A percentile compares a stretch with the other conserved stretches of the same genome.
Conservation (phyloP, 2,888 invertebrate species). For the Pristionchus arcanus region DNA sequence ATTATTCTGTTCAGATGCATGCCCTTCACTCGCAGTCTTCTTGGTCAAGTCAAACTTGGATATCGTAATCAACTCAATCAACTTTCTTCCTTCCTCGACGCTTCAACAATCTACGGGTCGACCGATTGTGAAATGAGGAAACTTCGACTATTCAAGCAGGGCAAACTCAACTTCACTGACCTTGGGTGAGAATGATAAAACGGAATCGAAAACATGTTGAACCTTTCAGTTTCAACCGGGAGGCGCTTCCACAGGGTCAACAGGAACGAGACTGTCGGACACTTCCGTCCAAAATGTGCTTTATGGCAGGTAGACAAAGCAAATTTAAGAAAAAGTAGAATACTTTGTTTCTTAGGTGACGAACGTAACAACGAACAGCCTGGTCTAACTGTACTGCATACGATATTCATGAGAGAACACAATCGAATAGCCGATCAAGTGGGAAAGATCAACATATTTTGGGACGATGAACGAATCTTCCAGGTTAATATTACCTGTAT, state of each 20-base stretch:
- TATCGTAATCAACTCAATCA: conserved; percentile 86
- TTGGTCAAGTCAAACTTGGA: conserved; percentile 89
- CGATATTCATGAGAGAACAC: conserved; percentile 77
- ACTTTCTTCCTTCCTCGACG: conserved; percentile 89
- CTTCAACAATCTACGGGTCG: conserved; percentile 92
- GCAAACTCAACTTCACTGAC: conserved; percentile 78
- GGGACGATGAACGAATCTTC: conserved; percentile 80
- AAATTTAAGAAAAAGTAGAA: no score
- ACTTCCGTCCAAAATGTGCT: conserved; percentile 53
- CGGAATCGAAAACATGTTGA: neutral
- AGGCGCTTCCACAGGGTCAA: conserved; percentile 79
- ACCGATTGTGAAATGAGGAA: conserved; percentile 89
- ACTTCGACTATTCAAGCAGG: conserved; percentile 85
- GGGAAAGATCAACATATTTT: conserved; percentile 78
- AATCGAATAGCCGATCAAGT: conserved; percentile 76
- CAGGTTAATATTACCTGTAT: conserved; percentile 63
- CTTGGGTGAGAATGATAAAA: conserved; percentile 66
- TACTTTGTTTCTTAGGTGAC: conserved; percentile 65
- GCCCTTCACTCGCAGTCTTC: conserved; percentile 94
- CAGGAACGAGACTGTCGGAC: conserved; percentile 78
- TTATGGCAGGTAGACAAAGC: conserved; percentile 20
- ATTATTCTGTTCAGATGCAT: conserved; percentile 85
- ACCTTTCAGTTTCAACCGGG: conserved; percentile 69
- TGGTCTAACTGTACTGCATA: conserved; percentile 77
- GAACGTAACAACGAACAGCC: conserved; percentile 78